Percentiles rank a stretch among this genome's conserved stretches.
These are phyloP conservation scores for Nanorana parkeri DNA, from an alignment of 2,113 vertebrate species.

Conservation along the genomic window DNA sequence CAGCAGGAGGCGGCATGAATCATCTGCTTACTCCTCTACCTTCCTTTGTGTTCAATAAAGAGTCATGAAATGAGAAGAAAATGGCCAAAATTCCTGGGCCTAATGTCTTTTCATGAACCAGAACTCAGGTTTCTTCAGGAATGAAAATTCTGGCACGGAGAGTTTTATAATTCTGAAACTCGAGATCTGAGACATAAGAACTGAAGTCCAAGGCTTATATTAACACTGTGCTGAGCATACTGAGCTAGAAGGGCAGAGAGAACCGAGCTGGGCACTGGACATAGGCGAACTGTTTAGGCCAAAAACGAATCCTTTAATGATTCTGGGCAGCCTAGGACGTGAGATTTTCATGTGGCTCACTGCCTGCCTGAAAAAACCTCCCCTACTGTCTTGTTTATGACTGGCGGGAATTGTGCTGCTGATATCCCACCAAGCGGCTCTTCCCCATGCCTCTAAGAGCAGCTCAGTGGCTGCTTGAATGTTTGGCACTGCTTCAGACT, in stretches of 20 bases:
- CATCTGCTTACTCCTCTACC: slow-evolving; percentile 18
- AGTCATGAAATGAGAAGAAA: slow-evolving; percentile 29
- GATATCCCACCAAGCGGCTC: too few species aligned
- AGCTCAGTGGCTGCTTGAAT: too few species aligned
- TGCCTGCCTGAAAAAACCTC: neutral
- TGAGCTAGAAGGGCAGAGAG: slow-evolving; percentile 1
- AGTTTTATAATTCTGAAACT: slow-evolving; percentile 26
- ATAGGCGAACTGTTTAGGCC: neutral
- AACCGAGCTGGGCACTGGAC: neutral
- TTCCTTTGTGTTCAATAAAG: slow-evolving; percentile 38
- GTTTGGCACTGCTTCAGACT: too few species aligned
- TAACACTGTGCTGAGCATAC: slow-evolving; percentile 29
- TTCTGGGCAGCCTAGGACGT: neutral
- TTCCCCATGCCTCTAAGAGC: too few species aligned
- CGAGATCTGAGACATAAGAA: slow-evolving; percentile 18
- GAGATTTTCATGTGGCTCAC: neutral
- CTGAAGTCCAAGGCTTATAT: slow-evolving; percentile 13
- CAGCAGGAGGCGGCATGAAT: slow-evolving; percentile 44
- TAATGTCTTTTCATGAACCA: slow-evolving; percentile 35
- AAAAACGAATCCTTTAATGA: neutral
- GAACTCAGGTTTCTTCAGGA: slow-evolving; percentile 25
- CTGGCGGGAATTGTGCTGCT: too few species aligned
- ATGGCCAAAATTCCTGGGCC: slow-evolving; percentile 11
- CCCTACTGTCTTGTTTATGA: too few species aligned
- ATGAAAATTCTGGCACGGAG: slow-evolving; percentile 13